Base-by-base conservation (phyloP, 2,113 vertebrate species). In the Microcebus griseorufus region DNA sequence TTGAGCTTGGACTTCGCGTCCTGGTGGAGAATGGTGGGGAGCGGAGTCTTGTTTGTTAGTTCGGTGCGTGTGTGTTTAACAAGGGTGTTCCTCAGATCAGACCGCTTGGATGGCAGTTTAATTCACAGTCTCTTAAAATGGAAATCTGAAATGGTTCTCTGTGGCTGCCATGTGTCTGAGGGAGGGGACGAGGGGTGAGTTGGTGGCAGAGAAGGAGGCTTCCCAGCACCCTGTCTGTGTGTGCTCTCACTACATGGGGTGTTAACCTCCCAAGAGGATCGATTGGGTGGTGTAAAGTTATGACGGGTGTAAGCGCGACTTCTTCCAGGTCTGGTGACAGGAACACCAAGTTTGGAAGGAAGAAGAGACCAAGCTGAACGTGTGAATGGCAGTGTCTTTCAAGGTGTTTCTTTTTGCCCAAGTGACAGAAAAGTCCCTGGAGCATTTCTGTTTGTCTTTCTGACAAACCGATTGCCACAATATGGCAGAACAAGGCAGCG, bases 291-390 rank as follows among this genome's bases (percentile, higher is more conserved):
- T 55, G 23, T 29, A 2, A n/a, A 12, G 51, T 55, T 23, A 48
- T 3, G 27, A 62, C 37, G 17, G 83, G 39, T 1, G 4, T 69
- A 17, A 25, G 8, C 29, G 62, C n/a, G 82, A 55, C 64, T 75
- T 90, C 72, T 82, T 64, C 85, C 84, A n/a, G 67, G 27, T 32
- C 60, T 51, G 48, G 27, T 65, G 79, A 83, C 90, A 94, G 67
- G 62, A 29, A 9, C 76, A 48, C 80, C 55, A 20, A 58, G 39
- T n/a, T 51, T 37, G 75, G 29, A 55, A 92, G 5, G 27, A 65
- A 58, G 65, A 55, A 80, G 64, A 34, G 64, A 34, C 22, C 29
- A 58, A 76, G 62, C 2, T 55, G 39, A 62, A 75, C 0, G 10
- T 93, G 78, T 79, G 73, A 91, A 22, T 37, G 75, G 69, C 45